Evolutionary conservation across 2,797 vertebrate genomes (phyloP).

Genomic region (Clarias platycephalus): DNA sequence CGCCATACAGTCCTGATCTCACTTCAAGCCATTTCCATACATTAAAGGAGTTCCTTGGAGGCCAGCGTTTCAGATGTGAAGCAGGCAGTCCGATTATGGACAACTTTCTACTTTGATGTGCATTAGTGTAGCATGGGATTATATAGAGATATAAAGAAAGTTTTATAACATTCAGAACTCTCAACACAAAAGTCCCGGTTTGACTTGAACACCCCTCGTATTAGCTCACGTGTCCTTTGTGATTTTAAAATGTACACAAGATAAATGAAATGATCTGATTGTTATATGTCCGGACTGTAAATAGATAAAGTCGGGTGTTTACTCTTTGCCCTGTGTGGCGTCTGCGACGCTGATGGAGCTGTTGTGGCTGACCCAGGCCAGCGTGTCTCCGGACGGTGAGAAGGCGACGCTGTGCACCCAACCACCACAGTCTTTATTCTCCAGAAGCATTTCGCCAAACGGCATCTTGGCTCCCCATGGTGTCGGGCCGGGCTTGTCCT

Average conservation of each 20-base stretch:
- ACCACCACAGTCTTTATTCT: conserved; percentile 78
- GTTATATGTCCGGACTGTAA: background rate
- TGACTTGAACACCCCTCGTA: too few species aligned
- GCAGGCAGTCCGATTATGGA: too few species aligned
- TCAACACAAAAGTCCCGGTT: too few species aligned
- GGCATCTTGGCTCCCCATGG: conserved; percentile 82
- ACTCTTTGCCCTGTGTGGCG: conserved; percentile 74
- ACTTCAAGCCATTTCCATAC: too few species aligned
- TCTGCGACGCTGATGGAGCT: conserved; percentile 76
- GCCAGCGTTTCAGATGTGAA: too few species aligned
- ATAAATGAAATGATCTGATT: background rate
- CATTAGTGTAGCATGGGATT: too few species aligned
- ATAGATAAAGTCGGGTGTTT: conserved; percentile 10
- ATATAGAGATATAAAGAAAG: too few species aligned
- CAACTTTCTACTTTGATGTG: too few species aligned
- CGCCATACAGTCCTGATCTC: too few species aligned
- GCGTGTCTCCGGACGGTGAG: conserved; percentile 76
- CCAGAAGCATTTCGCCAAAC: conserved; percentile 78
- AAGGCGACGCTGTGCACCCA: conserved; percentile 81
- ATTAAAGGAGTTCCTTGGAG: too few species aligned
- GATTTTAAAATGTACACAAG: background rate
- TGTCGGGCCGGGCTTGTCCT: conserved; percentile 80
- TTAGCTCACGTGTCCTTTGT: too few species aligned
- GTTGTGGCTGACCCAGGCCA: conserved; percentile 80
- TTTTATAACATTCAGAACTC: too few species aligned